Evolutionary conservation across 2,113 vertebrate genomes (phyloP).

Genomic region (Rhinopomastus cyanomelas): DNA sequence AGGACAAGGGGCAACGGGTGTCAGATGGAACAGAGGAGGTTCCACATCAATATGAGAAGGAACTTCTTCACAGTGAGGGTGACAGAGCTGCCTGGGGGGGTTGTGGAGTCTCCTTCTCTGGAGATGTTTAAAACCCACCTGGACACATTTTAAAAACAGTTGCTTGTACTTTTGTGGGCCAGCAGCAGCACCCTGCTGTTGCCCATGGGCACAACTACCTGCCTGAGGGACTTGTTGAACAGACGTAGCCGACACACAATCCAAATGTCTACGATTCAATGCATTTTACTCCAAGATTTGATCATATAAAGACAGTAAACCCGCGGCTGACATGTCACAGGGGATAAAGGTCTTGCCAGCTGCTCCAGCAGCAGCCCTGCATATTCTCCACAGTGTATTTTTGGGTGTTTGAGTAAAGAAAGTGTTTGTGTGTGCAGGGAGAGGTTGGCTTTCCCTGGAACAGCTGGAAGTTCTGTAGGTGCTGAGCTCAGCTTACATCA

Average conservation of each 20-base stretch:
- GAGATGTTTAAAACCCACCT: too few relatives aligned
- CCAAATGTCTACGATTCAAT: not conserved
- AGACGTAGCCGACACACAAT: not conserved
- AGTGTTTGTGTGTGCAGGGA: slow-evolving; percentile 52
- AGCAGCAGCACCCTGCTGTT: not conserved
- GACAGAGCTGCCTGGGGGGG: too few relatives aligned
- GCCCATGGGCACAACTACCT: not conserved
- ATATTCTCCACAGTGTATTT: slow-evolving; percentile 45
- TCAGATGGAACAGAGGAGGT: too few relatives aligned
- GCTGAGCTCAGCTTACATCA: slow-evolving; percentile 50
- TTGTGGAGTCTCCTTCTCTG: too few relatives aligned
- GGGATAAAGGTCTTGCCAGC: not conserved
- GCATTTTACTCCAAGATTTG: not conserved
- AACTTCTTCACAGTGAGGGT: too few relatives aligned
- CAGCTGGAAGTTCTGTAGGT: slow-evolving; percentile 16
- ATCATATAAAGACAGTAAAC: not conserved
- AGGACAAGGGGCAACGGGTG: too few relatives aligned
- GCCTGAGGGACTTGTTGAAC: not conserved
- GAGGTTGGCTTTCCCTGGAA: slow-evolving; percentile 50
- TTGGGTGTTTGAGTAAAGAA: slow-evolving; percentile 43
- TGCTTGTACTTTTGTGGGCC: slow-evolving; percentile 16
- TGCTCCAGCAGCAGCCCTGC: not conserved
- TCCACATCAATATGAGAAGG: too few relatives aligned
- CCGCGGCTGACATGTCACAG: not conserved
- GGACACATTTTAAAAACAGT: slow-evolving; percentile 10